These are phyloP conservation scores for Cecidostiba fungosa DNA, from an alignment of 2,888 invertebrate species.

Conservation along the genomic window DNA sequence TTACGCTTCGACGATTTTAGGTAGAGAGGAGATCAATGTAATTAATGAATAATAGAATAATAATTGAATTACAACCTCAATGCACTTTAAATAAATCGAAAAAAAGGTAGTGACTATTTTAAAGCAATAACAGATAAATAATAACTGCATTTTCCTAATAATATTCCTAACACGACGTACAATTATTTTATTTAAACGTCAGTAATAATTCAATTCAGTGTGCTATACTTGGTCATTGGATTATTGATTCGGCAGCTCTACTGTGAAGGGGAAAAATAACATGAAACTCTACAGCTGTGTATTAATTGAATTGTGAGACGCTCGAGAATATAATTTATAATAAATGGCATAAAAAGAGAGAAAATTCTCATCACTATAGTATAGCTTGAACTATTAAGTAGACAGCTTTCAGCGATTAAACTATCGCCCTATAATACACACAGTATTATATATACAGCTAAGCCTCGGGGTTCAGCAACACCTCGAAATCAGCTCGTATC, in stretches of 20 bases:
- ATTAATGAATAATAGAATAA: too few relatives aligned
- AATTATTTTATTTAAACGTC: slow-evolving; percentile 1
- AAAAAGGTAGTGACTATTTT: too few relatives aligned
- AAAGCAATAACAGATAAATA: too few relatives aligned
- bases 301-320: neutral
- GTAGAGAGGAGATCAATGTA: too few relatives aligned
- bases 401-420: neutral
- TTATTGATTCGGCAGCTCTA: slow-evolving; percentile 50
- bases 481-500: slow-evolving; percentile 6
- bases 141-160: neutral
- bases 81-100: too few relatives aligned
- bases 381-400: too few relatives aligned
- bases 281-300: slow-evolving; percentile 1
- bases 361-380: neutral
- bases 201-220: slow-evolving; percentile 48
- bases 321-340: neutral
- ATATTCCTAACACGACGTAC: neutral
- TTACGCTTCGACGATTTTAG: too few relatives aligned
- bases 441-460: too few relatives aligned
- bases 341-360: neutral
- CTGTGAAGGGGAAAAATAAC: slow-evolving; percentile 27
- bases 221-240: slow-evolving; percentile 40
- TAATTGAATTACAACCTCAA: too few relatives aligned
- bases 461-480: neutral
- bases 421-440: neutral